These are phyloP conservation scores for Danio aesculapii DNA, from an alignment of 2,797 vertebrate species.

Conservation along the genomic window DNA sequence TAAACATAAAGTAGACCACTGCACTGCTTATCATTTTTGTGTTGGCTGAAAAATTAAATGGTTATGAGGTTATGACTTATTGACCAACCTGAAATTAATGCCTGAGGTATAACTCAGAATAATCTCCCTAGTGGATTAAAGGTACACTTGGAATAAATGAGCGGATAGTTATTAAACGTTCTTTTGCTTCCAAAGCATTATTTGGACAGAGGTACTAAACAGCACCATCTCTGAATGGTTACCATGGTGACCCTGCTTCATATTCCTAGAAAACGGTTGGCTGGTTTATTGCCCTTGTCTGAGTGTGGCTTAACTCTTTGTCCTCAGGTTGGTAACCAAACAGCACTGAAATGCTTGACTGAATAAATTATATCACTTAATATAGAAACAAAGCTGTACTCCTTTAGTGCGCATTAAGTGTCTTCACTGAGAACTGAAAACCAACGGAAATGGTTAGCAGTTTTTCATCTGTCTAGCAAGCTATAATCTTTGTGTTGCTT, in stretches of 20 bases:
- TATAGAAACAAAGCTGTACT: too few relatives aligned
- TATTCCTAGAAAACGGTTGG: conserved; percentile 21
- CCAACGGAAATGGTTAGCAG: too few relatives aligned
- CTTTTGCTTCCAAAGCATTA: conserved; percentile 27
- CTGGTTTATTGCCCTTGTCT: conserved; percentile 27
- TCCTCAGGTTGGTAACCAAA: conserved; percentile 20
- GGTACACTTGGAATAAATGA: conserved; percentile 15
- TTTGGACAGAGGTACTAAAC: conserved; percentile 41
- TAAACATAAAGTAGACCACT: too few relatives aligned
- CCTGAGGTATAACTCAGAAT: conserved; percentile 4
- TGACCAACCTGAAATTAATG: conserved; percentile 10
- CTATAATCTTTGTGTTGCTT: too few relatives aligned
- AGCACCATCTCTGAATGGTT: conserved; percentile 9
- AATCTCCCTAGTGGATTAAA: background rate
- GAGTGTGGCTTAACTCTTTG: conserved; percentile 12
- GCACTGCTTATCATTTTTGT: background rate
- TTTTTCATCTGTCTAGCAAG: too few relatives aligned
- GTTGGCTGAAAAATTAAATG: background rate
- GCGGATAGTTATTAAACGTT: conserved; percentile 28
- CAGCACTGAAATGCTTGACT: conserved; percentile 16
- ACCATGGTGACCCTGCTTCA: conserved; percentile 43
- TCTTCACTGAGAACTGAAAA: too few relatives aligned
- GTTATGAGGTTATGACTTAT: conserved; percentile 13
- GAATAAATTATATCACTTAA: background rate
- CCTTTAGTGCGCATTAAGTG: too few relatives aligned